Evolutionary conservation across 2,113 vertebrate species (phyloP), one percentile per base, ranked within the genome.

Genomic region (Trogon surrucura): DNA sequence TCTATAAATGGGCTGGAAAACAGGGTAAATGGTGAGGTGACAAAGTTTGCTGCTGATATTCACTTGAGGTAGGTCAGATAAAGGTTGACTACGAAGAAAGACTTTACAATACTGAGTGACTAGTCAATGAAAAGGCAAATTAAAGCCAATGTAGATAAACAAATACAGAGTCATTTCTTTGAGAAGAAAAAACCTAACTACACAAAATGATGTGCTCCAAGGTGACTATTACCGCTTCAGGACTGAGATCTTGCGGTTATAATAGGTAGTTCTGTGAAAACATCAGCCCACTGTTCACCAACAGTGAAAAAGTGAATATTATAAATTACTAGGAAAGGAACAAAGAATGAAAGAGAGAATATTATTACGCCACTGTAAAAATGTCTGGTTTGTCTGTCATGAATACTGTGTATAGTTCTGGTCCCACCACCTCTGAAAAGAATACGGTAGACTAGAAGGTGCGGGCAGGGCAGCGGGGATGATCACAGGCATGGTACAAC

Each of bases 1-100:
- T 79, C 87, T 94, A 75, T 92, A 95, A 95, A 96, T 91, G 95
- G 95, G 73, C 86, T 94, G 89, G 93, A 95, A 95, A 96, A 95
- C 53, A 81, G 64, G 86, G 85, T 95, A 96, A 95, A 95, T 65
- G 81, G 80, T 8, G 65, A 97, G 21, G 61, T 89, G 91, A 92
- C 89, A 79, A 87, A 89, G 61, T 81, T 67, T 87, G 48, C 91
- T 89, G 70, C 86, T 94, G 87, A 67, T 79, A 79, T 8, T 65
- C 61, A 64, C 41, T 60, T 89, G 81, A 50, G 45, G 38, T 41
- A 75, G 86, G 48, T 86, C 34, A 14, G 14, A 50, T 79, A 84
- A 89, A 41, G 73, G 53, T 16, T 79, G 73, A 57, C 80, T 93
- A 23, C 25, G 70, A 89, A 38, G 54, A 71, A 94, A 92, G 73